phyloP scores from a whole-genome alignment of 2,888 invertebrate genomes.

The Therioaphis trifolii region DNA sequence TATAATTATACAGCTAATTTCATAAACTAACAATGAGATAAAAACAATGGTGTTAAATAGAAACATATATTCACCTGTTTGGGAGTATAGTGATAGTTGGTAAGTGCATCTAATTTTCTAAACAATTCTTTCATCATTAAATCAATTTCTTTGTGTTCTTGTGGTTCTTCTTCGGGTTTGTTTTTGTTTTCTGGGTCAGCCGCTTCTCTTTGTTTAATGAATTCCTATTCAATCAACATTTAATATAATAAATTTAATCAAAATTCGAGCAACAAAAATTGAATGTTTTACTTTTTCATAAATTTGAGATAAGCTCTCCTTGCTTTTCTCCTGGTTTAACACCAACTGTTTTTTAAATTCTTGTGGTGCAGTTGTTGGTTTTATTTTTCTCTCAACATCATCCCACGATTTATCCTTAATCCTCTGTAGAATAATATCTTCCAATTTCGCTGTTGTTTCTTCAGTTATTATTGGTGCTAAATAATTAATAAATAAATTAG shows the following conservation, averaged over 20 bases:
- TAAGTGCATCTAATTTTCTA: slow-evolving; percentile 87
- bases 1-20: no score
- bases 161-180: slow-evolving; percentile 76
- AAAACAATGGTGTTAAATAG: no score
- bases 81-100: slow-evolving; percentile 95
- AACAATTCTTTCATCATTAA: slow-evolving; percentile 82
- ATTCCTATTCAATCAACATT: slow-evolving; percentile 72
- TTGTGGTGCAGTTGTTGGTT: slow-evolving; percentile 83
- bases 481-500: slow-evolving; percentile 64
- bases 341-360: slow-evolving; percentile 89
- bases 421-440: slow-evolving; percentile 90
- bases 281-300: slow-evolving; percentile 78
- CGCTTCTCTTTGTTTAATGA: slow-evolving; percentile 76
- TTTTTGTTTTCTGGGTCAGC: slow-evolving; percentile 72
- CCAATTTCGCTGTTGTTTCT: slow-evolving; percentile 85
- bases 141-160: slow-evolving; percentile 82
- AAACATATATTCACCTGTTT: slow-evolving; percentile 72
- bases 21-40: slow-evolving; percentile 27
- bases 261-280: not conserved
- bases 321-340: slow-evolving; percentile 93
- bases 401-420: slow-evolving; percentile 95
- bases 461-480: slow-evolving; percentile 90
- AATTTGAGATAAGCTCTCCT: slow-evolving; percentile 90
- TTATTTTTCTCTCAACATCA: slow-evolving; percentile 88
- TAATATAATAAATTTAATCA: not conserved